Percentiles rank a stretch among this genome's conserved stretches.
These are phyloP conservation scores for Norana najaformis DNA, from an alignment of 2,888 invertebrate species.

Conservation along the genomic window DNA sequence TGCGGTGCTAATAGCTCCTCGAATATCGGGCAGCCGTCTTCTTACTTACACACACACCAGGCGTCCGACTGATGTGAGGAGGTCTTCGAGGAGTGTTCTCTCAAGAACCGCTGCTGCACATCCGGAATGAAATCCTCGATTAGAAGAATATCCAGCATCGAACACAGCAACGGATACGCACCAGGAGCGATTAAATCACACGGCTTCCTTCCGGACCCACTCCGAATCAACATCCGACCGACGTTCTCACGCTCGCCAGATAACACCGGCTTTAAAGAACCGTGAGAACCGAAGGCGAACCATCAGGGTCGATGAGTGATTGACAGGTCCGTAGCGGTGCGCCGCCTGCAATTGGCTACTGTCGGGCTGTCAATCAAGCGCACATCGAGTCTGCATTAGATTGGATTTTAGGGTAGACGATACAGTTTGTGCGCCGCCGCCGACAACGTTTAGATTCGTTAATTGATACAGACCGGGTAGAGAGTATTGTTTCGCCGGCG, in stretches of 20 bases:
- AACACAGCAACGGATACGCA: neutral
- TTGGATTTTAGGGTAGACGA: neutral
- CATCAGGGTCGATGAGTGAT: constrained; percentile 5
- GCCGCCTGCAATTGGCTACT: neutral
- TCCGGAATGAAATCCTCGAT: neutral
- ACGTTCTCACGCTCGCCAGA: constrained; percentile 24
- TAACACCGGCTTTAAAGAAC: constrained; percentile 3
- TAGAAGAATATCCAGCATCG: neutral
- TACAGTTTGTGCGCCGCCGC: neutral
- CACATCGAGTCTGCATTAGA: neutral
- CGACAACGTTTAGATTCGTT: neutral
- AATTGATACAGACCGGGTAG: constrained; percentile 9
- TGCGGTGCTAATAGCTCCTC: too few species aligned
- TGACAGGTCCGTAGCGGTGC: neutral
- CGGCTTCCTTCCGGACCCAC: neutral
- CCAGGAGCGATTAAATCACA: neutral
- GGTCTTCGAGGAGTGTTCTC: neutral
- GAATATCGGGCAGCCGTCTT: too few species aligned
- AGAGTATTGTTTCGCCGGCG: neutral
- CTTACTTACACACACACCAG: neutral
- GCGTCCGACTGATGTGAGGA: neutral
- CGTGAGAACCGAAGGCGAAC: neutral
- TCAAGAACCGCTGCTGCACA: neutral
- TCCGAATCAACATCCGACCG: constrained; percentile 8
- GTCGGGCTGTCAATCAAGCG: neutral